phyloP scores from a whole-genome alignment of 30 jellyfish, hydroid and myxozoan genomes.

The Catostylus mosaicus region DNA sequence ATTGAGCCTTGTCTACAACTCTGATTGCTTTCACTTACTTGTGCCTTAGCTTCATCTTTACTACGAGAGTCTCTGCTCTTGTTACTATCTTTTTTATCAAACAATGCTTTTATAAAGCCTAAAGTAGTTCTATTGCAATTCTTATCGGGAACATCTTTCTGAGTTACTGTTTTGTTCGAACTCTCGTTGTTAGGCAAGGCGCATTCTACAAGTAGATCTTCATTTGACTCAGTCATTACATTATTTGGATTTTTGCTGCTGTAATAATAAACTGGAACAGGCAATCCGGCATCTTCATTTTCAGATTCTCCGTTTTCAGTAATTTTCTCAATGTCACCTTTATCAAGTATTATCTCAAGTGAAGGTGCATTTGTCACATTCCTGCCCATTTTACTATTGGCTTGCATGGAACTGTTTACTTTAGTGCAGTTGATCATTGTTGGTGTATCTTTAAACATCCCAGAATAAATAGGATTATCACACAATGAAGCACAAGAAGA shows the following conservation, averaged over 20 bases:
- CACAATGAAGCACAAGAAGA: background rate
- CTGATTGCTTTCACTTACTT: background rate
- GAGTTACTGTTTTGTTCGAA: background rate
- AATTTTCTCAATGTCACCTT: background rate
- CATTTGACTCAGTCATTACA: background rate
- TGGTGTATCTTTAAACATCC: background rate
- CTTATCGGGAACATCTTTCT: background rate
- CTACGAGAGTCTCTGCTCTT: background rate
- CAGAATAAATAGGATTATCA: background rate
- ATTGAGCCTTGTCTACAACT: background rate
- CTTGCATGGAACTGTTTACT: background rate
- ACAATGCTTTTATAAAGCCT: background rate
- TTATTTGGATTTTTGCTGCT: constrained; percentile 11
- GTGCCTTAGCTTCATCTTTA: background rate
- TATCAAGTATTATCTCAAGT: background rate
- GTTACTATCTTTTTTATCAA: background rate
- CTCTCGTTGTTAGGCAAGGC: background rate
- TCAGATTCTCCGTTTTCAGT: background rate
- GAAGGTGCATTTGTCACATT: background rate
- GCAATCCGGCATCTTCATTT: constrained; percentile 6
- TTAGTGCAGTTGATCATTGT: background rate
- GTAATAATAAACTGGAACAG: constrained; percentile 43
- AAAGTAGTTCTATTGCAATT: background rate
- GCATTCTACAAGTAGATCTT: background rate
- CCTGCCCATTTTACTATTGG: background rate